Base-by-base conservation (phyloP, 2,888 invertebrate genomes). In the Vanessa cardui region DNA sequence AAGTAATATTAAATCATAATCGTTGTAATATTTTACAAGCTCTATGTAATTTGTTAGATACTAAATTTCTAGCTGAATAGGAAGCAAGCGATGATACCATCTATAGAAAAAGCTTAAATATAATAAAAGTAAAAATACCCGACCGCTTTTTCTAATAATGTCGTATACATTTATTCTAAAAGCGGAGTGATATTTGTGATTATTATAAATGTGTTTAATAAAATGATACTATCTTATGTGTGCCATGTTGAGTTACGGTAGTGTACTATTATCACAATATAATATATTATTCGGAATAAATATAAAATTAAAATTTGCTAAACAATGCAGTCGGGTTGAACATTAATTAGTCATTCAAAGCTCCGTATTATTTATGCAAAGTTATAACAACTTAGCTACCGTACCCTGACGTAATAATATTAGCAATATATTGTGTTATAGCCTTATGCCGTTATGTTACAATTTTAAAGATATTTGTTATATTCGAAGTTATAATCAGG, bases 11-110 rank as follows among this genome's bases (percentile, higher is more conserved):
- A 49, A 63, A 69, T 61, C 56, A 61, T 66, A 62, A 54, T 66
- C 66, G 66, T 66, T 62, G 58, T 58, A 50, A 33, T 49, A 61
- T 50, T 61, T 61, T 61, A 61, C 39, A 61, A 50, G 50, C 50
- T 61, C 50, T 33, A 61, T 33, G 20, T 61, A 39, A 50, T 49
- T 33, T 61, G 18, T 49, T 20, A 26, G 33, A 33, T 15, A 21
- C 59, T 46, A 46, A 59, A 46, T n/a, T 31, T 56, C 56, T 56
- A 56, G 39, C 18, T 56, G 33, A 39, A 56, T 56, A 56, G 56
- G 39, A 56, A 56, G 39, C 56, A 56, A 39, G 56, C 56, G 39
- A 56, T 56, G 56, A 56, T 56, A 56, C 18, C 33, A 39, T 56
- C 56, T 56, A 56, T 56, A 56, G 56, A 56, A 56, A 26, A 56